Percentiles rank a stretch among this genome's conserved stretches.
These are phyloP conservation scores for Arrhamphus sclerolepis DNA, from an alignment of 2,797 vertebrate genomes.

Conservation along the genomic window DNA sequence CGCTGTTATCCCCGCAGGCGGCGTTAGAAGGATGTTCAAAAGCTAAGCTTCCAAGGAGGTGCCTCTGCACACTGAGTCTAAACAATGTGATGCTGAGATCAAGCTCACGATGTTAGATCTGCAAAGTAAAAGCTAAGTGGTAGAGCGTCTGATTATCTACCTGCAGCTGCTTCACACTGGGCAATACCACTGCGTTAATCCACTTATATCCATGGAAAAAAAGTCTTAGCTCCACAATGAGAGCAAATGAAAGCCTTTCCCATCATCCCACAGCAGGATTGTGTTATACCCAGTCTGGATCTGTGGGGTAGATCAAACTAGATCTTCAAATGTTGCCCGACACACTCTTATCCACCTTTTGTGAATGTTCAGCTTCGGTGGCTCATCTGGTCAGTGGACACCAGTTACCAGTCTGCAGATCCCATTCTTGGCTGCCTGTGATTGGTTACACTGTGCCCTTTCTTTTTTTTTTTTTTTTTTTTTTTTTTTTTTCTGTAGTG, in stretches of 20 bases:
- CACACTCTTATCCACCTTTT: slow-evolving; percentile 3
- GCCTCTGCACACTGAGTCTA: slow-evolving; percentile 38
- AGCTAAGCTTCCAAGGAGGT: slow-evolving; percentile 28
- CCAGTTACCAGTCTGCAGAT: too few species aligned
- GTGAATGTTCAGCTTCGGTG: neutral
- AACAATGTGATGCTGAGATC: slow-evolving; percentile 57
- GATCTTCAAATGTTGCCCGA: slow-evolving; percentile 13
- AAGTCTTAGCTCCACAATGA: slow-evolving; percentile 60
- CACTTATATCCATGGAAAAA: slow-evolving; percentile 54
- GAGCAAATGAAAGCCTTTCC: slow-evolving; percentile 65
- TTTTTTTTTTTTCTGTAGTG: too few species aligned
- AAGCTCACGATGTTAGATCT: slow-evolving; percentile 57
- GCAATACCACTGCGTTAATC: slow-evolving; percentile 65
- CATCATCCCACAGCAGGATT: slow-evolving; percentile 51
- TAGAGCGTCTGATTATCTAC: slow-evolving; percentile 73
- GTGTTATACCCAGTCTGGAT: slow-evolving; percentile 40
- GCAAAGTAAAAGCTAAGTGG: slow-evolving; percentile 64
- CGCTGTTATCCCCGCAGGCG: slow-evolving; percentile 39
- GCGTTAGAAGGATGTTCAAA: slow-evolving; percentile 46
- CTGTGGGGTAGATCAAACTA: slow-evolving; percentile 36
- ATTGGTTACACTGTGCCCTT: too few species aligned
- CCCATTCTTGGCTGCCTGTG: too few species aligned
- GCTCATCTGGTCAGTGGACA: too few species aligned
- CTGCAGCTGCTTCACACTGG: slow-evolving; percentile 68
- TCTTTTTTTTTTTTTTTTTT: too few species aligned